Evolutionary conservation across 1,140 invertebrate species (phyloP), one percentile per base, ranked within the genome.

Genomic region (Epicauta chinensis): DNA sequence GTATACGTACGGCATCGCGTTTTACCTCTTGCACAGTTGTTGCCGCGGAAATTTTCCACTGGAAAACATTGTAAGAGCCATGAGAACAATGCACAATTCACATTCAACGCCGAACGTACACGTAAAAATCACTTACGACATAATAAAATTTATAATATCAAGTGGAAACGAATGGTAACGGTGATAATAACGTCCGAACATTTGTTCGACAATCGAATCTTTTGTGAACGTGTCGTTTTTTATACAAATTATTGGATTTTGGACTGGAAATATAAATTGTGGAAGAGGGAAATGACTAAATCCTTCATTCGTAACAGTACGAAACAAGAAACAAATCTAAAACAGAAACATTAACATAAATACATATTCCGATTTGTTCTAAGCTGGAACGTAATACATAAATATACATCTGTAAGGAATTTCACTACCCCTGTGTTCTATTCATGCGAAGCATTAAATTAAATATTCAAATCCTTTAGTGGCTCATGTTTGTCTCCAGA

Each of bases 361-460:
- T 51, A 51, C 48, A 51, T 51, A 51, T 51, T 51, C 48, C 32
- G 48, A 41, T 51, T 40, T 51, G 41, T 51, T 42, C 40, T 42
- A 51, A 41, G 48, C 48, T 29, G 13, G 23, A 15, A 23, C 30
- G 48, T 51, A 41, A 51, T 51, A 35, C 48, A 51, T 41, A 51
- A 51, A 51, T 51, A 51, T 51, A 51, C 48, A 51, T 51, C 48
- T 51, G 48, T 51, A 42, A 51, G 32, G 48, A 51, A 40, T 42
- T 42, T 51, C 41, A 47, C 45, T 47, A 23, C n/a, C 45, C 45
- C 7, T 23, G n/a, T n/a, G n/a, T 11, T 47, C 45, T 47, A 47
- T 47, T 47, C 45, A 47, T 47, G 38, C 45, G 45, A 34, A 16
- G 45, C 45, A 37, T 37, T 38, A 37, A 47, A 47, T 47, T 47